Percentiles rank a stretch among this genome's conserved stretches.
Evolutionary conservation across 1,140 invertebrate species (phyloP).

Genomic region (Cotesia vestalis): DNA sequence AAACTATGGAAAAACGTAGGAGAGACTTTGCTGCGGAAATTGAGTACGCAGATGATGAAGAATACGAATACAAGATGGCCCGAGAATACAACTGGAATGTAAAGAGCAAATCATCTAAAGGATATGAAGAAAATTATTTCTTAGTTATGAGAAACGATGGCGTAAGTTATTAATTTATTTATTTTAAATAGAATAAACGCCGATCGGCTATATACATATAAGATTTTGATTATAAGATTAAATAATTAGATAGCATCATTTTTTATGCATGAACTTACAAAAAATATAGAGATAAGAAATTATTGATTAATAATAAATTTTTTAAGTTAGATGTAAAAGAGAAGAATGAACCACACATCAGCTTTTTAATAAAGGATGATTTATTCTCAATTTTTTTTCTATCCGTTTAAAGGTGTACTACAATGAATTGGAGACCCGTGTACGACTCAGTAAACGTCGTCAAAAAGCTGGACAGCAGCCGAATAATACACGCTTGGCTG

Average conservation of each 20-base stretch:
- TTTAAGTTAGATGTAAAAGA: too few species aligned
- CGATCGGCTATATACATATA: too few species aligned
- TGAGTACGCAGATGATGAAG: slow-evolving; percentile 91
- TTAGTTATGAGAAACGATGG: slow-evolving; percentile 90
- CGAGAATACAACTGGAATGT: slow-evolving; percentile 98
- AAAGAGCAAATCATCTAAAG: slow-evolving; percentile 96
- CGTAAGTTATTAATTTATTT: slow-evolving; percentile 52
- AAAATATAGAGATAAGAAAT: too few species aligned
- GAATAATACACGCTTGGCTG: slow-evolving; percentile 86
- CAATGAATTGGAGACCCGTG: slow-evolving; percentile 96
- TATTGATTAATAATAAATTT: too few species aligned
- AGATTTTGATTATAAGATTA: too few species aligned
- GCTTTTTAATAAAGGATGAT: too few species aligned
- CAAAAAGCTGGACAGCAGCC: slow-evolving; percentile 77
- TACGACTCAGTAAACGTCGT: slow-evolving; percentile 88
- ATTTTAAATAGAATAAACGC: too few species aligned
- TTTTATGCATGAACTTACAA: too few species aligned
- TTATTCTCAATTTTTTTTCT: background rate
- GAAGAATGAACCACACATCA: too few species aligned
- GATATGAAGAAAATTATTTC: slow-evolving; percentile 99
- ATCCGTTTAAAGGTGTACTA: slow-evolving; percentile 77
- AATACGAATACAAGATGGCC: slow-evolving; percentile 95
- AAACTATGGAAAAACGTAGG: slow-evolving; percentile 88
- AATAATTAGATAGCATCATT: too few species aligned
- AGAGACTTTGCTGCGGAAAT: slow-evolving; percentile 79